Evolutionary conservation across 37 sponge, comb jelly and placozoan genomes (phyloP).

Genomic region (Aplysina aerophoba): DNA sequence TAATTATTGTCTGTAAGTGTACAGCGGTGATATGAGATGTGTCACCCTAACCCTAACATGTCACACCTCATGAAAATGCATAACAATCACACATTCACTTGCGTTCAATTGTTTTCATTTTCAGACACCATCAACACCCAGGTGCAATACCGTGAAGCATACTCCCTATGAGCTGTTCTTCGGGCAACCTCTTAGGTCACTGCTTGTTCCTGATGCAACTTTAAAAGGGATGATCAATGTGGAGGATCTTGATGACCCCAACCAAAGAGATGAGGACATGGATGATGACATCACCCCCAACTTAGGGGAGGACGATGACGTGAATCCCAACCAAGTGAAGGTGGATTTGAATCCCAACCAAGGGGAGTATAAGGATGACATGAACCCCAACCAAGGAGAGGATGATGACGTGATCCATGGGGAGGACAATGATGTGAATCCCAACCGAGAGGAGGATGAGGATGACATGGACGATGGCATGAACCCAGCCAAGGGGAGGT

Average conservation of each 20-base stretch:
- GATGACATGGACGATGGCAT: neutral
- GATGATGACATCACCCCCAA: neutral
- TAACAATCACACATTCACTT: too few species aligned
- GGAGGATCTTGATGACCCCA: conserved; percentile 33
- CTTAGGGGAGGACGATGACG: conserved; percentile 5
- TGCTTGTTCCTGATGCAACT: conserved; percentile 39
- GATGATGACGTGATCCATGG: neutral
- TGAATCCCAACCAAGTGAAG: neutral
- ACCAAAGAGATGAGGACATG: conserved; percentile 22
- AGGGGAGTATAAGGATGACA: neutral
- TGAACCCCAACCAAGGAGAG: conserved; percentile 26
- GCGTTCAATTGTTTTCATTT: too few species aligned
- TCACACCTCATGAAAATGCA: too few species aligned
- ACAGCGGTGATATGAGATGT: too few species aligned
- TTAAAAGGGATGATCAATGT: conserved; percentile 30
- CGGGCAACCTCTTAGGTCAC: conserved; percentile 40
- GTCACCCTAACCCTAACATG: too few species aligned
- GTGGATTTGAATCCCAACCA: neutral
- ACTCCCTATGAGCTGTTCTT: conserved; percentile 62
- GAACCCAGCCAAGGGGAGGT: conserved; percentile 4
- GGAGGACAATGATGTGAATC: conserved; percentile 5
- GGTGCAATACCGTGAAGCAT: conserved; percentile 45
- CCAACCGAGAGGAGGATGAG: conserved; percentile 6
- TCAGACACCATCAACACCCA: conserved; percentile 57
- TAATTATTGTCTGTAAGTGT: too few species aligned